Conservation (phyloP, 2,113 vertebrate genomes). For the Hyaena hyaena region DNA sequence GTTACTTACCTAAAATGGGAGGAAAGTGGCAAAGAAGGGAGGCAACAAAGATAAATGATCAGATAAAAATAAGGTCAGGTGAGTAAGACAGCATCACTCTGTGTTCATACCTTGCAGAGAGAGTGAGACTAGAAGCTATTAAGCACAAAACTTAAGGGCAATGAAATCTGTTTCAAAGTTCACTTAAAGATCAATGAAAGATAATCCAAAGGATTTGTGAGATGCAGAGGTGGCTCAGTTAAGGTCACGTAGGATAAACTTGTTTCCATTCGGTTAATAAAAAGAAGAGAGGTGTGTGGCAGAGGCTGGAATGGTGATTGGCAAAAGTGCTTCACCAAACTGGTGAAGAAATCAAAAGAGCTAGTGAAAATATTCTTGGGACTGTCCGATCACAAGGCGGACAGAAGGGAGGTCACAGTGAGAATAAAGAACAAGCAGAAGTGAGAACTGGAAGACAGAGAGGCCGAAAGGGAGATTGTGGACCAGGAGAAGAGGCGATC, state of each 20-base stretch:
- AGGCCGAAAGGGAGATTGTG: background rate
- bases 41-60: background rate
- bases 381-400: background rate
- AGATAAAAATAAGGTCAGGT: background rate
- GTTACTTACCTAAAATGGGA: background rate
- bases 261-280: background rate
- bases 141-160: background rate
- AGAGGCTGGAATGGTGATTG: background rate
- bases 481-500: background rate
- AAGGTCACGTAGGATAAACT: background rate
- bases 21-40: background rate
- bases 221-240: background rate
- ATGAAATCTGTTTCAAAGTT: slow-evolving; percentile 46
- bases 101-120: background rate
- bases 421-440: background rate
- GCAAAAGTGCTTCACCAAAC: background rate
- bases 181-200: slow-evolving; percentile 35
- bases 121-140: background rate
- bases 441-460: background rate
- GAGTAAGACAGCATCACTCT: background rate
- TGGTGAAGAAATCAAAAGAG: background rate
- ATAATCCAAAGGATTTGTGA: slow-evolving; percentile 32
- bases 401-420: background rate
- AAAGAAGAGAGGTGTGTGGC: background rate
- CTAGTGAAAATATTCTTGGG: background rate